phyloP scores from a whole-genome alignment of 1,140 invertebrate genomes.

The Nixonia krombeini region DNA sequence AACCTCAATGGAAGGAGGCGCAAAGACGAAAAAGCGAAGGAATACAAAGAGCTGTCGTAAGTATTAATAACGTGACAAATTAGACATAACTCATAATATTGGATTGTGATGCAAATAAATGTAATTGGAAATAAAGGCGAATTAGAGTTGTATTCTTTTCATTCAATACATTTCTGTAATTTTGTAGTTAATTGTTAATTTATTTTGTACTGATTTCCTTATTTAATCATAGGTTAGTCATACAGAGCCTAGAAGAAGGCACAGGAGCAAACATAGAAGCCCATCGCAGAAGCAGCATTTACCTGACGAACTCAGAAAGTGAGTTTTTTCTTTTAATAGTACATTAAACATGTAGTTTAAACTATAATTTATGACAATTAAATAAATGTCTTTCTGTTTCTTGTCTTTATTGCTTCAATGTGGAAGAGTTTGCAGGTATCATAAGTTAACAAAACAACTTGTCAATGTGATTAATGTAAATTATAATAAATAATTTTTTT shows the following conservation, averaged over 20 bases:
- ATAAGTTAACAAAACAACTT: no score
- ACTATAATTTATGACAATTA: background rate
- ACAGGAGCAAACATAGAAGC: conserved; percentile 67
- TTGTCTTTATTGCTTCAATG: conserved; percentile 26
- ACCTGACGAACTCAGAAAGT: conserved; percentile 69
- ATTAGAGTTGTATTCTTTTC: no score
- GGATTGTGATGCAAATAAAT: no score
- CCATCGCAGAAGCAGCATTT: conserved; percentile 67
- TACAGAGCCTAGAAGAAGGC: conserved; percentile 66
- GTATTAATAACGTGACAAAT: background rate
- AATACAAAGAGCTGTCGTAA: conserved; percentile 69
- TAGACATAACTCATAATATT: no score
- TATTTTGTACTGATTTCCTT: conserved; percentile 10
- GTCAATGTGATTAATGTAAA: no score
- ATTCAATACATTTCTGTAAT: no score
- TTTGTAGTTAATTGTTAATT: conserved; percentile 10
- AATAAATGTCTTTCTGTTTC: background rate
- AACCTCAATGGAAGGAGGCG: conserved; percentile 88
- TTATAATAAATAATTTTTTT: conserved; percentile 9
- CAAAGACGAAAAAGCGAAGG: conserved; percentile 80
- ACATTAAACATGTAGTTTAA: background rate
- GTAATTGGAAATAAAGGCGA: no score
- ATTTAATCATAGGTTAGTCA: conserved; percentile 59
- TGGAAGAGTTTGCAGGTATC: conserved; percentile 48
- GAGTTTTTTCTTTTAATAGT: conserved; percentile 30